Base-by-base conservation (phyloP, 2,113 vertebrate genomes). In the Brachionichthys hirsutus region DNA sequence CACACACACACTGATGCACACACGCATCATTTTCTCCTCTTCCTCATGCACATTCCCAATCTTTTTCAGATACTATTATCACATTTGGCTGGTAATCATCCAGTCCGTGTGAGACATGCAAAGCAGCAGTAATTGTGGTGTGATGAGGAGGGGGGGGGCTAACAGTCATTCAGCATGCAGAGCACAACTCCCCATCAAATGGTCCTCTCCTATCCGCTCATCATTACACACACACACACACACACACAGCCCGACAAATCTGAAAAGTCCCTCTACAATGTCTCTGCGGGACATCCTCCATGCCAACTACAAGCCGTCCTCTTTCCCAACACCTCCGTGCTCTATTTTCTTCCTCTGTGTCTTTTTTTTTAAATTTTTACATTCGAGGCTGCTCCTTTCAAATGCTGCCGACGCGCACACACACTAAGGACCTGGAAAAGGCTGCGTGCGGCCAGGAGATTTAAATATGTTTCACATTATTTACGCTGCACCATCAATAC, bases 51-150 rank as follows among this genome's bases (percentile, higher is more conserved):
- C 60, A 34, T 72, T 66, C 45, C 43, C 72, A 13, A 54, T 80
- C 72, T 70, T 81, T 82, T 83, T 79, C 79, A 74, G 82, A 78
- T 61, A 65, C 80, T 81, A 79, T 85, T 87, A 86, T 88, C 84
- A 80, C 78, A 84, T 85, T 87, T 78, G 69, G 84, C 66, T 83
- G 78, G 75, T 87, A 86, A 89, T 89, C 85, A 86, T 80, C 83
- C 85, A 83, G 87, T 81, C 85, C 82, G 69, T 78, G 76, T 74
- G 82, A 88, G 85, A 89, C 86, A 87, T 87, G 85, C 87, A 90
- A 87, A 87, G 80, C 76, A 80, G 80, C 81, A 70, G 76, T 87
- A 87, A 90, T 85, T 87, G 87, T 56, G 71, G 84, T 30, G 18
- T 38, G 62, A 70, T 61, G 80, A 77, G 80, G 78, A 71, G 78